Conservation (phyloP, 64 coral and sea anemone species). For the Dendronephthya gigantea region DNA sequence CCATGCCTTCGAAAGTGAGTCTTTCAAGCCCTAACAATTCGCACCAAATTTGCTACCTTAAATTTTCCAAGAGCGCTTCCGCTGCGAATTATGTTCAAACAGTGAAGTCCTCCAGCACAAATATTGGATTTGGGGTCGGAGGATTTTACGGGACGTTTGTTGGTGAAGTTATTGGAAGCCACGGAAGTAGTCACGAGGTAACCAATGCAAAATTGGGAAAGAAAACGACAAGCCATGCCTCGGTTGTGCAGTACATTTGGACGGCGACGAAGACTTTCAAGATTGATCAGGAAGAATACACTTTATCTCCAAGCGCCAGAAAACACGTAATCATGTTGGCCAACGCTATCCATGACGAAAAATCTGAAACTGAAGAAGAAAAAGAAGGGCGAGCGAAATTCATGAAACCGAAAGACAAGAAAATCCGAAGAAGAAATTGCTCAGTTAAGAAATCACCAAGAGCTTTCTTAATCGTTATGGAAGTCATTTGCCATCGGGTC, state of each 20-base stretch:
- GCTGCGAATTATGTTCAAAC: constrained; percentile 21
- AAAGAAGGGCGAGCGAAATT: neutral
- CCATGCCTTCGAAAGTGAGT: constrained; percentile 22
- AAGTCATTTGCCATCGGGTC: constrained; percentile 44
- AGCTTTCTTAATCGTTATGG: constrained; percentile 34
- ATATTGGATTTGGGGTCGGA: neutral
- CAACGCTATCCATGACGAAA: neutral
- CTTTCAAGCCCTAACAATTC: neutral
- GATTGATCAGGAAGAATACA: constrained; percentile 16
- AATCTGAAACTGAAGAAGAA: too few species aligned
- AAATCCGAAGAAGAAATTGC: too few species aligned
- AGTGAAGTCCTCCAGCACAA: constrained; percentile 31
- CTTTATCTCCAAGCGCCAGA: constrained; percentile 13
- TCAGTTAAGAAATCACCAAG: neutral
- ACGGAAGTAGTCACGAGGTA: neutral
- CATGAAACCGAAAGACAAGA: too few species aligned
- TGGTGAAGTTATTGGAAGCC: neutral
- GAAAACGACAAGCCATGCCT: neutral
- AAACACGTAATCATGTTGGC: constrained; percentile 15
- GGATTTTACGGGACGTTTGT: constrained; percentile 3
- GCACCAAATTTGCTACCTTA: constrained; percentile 7
- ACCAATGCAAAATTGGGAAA: neutral
- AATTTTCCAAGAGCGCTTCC: constrained; percentile 6
- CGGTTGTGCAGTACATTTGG: constrained; percentile 19
- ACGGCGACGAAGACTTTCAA: constrained; percentile 30